Conservation (phyloP, 1,140 invertebrate species). For the Drosophila willistoni region DNA sequence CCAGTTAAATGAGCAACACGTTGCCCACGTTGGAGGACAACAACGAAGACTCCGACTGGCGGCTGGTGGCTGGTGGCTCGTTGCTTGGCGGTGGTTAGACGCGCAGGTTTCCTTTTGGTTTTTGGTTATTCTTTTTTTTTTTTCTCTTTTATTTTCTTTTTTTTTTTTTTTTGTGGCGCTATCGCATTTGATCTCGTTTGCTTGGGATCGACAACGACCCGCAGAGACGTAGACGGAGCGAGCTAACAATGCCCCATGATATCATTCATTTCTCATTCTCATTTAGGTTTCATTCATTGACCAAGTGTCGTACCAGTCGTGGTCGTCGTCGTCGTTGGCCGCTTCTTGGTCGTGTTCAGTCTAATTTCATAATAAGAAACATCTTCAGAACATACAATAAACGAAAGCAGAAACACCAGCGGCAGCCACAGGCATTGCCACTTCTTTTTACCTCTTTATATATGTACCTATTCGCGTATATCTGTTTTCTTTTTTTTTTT, state of each 20-base stretch:
- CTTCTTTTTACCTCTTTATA: slow-evolving; percentile 30
- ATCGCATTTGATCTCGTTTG: slow-evolving; percentile 82
- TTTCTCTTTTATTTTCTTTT: background rate
- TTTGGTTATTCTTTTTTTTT: background rate
- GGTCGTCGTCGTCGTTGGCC: slow-evolving; percentile 12
- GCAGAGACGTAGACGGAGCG: slow-evolving; percentile 46
- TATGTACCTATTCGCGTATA: slow-evolving; percentile 25
- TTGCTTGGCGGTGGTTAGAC: background rate
- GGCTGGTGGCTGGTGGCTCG: slow-evolving; percentile 1
- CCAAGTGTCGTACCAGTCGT: slow-evolving; percentile 63
- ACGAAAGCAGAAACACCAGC: slow-evolving; percentile 45
- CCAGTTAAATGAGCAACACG: slow-evolving; percentile 78
- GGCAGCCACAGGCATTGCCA: slow-evolving; percentile 33
- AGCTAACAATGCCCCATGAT: slow-evolving; percentile 75
- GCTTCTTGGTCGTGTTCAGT: slow-evolving; percentile 50
- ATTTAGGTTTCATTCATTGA: slow-evolving; percentile 78
- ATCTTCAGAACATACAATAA: slow-evolving; percentile 66
- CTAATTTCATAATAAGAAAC: slow-evolving; percentile 82
- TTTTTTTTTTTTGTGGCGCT: slow-evolving; percentile 70
- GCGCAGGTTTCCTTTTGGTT: slow-evolving; percentile 41
- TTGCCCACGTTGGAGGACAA: slow-evolving; percentile 27
- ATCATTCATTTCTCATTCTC: slow-evolving; percentile 77
- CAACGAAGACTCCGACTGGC: slow-evolving; percentile 6
- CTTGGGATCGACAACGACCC: slow-evolving; percentile 59
- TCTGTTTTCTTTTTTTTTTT: slow-evolving; percentile 53